phyloP scores from a whole-genome alignment of 2,113 vertebrate species.

The Ptilorrhoa leucosticta region DNA sequence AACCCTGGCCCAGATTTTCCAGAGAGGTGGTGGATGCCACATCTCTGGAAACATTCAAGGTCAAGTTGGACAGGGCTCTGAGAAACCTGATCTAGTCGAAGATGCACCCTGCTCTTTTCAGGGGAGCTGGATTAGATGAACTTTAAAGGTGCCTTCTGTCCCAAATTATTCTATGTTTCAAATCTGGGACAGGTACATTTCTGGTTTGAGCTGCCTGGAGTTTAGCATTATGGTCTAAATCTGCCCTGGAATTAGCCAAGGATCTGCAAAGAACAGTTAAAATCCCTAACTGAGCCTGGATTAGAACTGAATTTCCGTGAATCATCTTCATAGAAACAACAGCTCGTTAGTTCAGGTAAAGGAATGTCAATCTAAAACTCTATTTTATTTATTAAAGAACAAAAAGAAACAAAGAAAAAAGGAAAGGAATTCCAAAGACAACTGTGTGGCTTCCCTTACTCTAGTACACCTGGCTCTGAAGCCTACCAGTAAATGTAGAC shows the following conservation, averaged over 20 bases:
- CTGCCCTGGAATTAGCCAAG: neutral
- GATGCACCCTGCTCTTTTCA: neutral
- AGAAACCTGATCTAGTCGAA: neutral
- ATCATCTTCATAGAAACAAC: slow-evolving; percentile 20
- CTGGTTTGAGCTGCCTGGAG: neutral
- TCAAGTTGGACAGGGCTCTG: neutral
- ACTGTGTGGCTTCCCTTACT: neutral
- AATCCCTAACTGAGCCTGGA: neutral
- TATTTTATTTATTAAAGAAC: neutral
- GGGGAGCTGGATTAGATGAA: neutral
- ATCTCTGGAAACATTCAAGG: neutral
- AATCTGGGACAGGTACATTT: neutral
- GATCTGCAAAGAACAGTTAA: neutral
- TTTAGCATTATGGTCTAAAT: neutral
- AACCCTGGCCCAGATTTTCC: neutral
- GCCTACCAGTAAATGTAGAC: neutral
- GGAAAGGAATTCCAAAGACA: slow-evolving; percentile 3
- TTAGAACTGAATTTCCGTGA: slow-evolving; percentile 28
- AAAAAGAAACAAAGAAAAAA: neutral
- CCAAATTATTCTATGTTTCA: neutral
- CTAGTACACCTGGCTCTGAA: neutral
- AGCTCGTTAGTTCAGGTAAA: neutral
- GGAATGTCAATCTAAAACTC: neutral
- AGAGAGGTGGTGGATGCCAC: neutral
- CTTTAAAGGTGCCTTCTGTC: neutral